Percentiles rank a stretch among this genome's conserved stretches.
Conservation (phyloP, 2,797 vertebrate species). For the Microctenopoma steveboyesi region DNA sequence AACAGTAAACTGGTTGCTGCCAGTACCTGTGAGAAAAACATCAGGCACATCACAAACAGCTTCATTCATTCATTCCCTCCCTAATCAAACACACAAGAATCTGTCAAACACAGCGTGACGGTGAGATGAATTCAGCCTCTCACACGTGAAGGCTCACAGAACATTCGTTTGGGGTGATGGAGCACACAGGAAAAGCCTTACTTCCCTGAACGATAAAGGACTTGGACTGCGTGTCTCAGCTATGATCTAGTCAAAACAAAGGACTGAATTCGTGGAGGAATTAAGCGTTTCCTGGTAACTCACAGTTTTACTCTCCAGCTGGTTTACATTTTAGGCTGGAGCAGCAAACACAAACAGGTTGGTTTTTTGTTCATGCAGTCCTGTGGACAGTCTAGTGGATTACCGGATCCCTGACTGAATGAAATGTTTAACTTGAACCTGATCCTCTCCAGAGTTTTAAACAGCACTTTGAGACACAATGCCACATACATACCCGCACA, state of each 20-base stretch:
- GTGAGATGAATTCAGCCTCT: neutral
- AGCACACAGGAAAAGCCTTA: neutral
- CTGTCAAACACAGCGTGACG: neutral
- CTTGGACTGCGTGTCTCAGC: neutral
- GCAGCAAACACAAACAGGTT: neutral
- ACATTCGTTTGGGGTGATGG: neutral
- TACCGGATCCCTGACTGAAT: too few species aligned
- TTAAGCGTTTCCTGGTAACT: neutral
- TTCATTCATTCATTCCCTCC: neutral
- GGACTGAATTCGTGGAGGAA: slow-evolving; percentile 1
- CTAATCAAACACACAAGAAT: slow-evolving; percentile 10
- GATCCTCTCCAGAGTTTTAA: too few species aligned
- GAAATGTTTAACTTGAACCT: too few species aligned
- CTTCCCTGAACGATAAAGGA: neutral
- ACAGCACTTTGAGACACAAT: too few species aligned
- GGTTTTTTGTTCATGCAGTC: neutral
- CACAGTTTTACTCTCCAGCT: slow-evolving; percentile 37
- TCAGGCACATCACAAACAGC: neutral
- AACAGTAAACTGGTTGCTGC: neutral
- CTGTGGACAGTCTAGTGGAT: neutral
- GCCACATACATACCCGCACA: too few species aligned
- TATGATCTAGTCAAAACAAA: slow-evolving; percentile 13
- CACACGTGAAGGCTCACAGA: slow-evolving; percentile 5
- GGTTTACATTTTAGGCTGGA: slow-evolving; percentile 18
- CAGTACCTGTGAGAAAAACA: neutral